phyloP scores from a whole-genome alignment of 2,797 vertebrate species.

The Hephaestus fuliginosus region DNA sequence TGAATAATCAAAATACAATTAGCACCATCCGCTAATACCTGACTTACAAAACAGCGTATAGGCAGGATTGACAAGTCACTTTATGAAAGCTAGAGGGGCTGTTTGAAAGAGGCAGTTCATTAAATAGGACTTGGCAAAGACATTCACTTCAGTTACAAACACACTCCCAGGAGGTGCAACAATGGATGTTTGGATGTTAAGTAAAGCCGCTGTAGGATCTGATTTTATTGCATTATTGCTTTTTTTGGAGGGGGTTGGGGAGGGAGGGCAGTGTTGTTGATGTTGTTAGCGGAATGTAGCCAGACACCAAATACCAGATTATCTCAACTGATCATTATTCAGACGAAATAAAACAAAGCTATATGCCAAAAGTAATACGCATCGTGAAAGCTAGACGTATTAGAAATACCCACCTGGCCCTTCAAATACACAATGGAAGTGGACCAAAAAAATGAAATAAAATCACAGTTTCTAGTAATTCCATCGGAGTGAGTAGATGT shows the following conservation, averaged over 20 bases:
- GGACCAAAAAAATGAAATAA: neutral
- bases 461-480: conserved; percentile 1
- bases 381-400: conserved; percentile 33
- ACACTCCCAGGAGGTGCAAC: conserved; percentile 38
- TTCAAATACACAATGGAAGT: conserved; percentile 16
- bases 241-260: neutral
- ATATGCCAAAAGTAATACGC: conserved; percentile 33
- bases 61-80: conserved; percentile 48
- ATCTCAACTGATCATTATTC: conserved; percentile 60
- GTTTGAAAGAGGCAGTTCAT: conserved; percentile 69
- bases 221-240: conserved; percentile 61
- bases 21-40: conserved; percentile 27
- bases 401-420: neutral
- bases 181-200: conserved; percentile 54
- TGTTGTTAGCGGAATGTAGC: conserved; percentile 22
- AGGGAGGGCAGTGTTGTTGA: neutral
- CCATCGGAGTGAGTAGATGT: conserved; percentile 12
- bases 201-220: conserved; percentile 63
- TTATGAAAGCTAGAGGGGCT: conserved; percentile 57
- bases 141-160: conserved; percentile 67
- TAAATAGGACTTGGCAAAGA: conserved; percentile 72
- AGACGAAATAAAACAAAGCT: conserved; percentile 50
- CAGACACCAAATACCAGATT: conserved; percentile 43
- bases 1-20: conserved; percentile 51
- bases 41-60: conserved; percentile 31